phyloP scores from a whole-genome alignment of 30 jellyfish, hydroid and myxozoan species.

The Mastigias papua region DNA sequence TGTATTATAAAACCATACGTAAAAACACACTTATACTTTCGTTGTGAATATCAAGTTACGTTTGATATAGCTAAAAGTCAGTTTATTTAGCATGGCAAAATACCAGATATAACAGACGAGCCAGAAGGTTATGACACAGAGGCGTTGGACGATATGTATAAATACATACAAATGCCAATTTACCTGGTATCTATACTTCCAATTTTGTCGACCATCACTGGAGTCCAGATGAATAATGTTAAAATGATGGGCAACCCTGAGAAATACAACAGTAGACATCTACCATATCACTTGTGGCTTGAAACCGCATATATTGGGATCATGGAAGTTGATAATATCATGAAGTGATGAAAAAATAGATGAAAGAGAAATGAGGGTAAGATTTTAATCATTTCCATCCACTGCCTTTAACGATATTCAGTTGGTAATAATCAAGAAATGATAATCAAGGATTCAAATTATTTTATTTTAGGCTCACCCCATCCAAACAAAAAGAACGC shows the following conservation, averaged over 20 bases:
- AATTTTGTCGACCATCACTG: slow-evolving; percentile 62
- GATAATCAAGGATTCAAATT: background rate
- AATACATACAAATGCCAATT: background rate
- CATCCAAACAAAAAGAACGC: slow-evolving; percentile 81
- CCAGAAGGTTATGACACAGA: too few relatives aligned
- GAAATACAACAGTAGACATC: background rate
- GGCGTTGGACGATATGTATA: background rate
- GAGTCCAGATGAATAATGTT: slow-evolving; percentile 76
- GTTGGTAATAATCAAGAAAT: background rate
- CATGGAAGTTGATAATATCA: too few relatives aligned
- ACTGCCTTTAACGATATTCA: too few relatives aligned
- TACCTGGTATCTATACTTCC: slow-evolving; percentile 47
- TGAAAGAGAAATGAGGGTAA: too few relatives aligned
- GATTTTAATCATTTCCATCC: too few relatives aligned
- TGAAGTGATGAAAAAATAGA: too few relatives aligned
- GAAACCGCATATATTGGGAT: background rate
- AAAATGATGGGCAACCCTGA: slow-evolving; percentile 73
- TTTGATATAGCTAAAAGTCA: too few relatives aligned
- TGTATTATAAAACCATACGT: too few relatives aligned
- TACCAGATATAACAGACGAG: too few relatives aligned
- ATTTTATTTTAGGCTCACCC: slow-evolving; percentile 57
- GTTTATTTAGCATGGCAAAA: too few relatives aligned
- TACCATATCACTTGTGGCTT: background rate
- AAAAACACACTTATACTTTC: too few relatives aligned
- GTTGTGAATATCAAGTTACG: too few relatives aligned